These are phyloP conservation scores for Tridacna gigas DNA, from an alignment of 2,888 invertebrate species.

Conservation along the genomic window DNA sequence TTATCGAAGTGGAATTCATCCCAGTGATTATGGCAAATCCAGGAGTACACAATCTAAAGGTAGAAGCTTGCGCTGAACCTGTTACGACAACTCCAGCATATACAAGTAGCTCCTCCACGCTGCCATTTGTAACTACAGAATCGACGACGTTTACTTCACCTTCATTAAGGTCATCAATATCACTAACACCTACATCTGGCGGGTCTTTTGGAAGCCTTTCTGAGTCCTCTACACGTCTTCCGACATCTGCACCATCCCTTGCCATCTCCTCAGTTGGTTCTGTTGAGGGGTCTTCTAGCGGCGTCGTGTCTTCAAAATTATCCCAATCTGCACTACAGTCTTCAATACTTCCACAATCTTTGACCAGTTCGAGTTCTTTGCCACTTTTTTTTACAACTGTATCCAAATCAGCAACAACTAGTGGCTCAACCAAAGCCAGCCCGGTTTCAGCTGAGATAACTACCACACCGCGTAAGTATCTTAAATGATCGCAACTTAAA, in stretches of 20 bases:
- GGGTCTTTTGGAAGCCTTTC: no score
- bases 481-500: background rate
- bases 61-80: slow-evolving; percentile 32
- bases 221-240: no score
- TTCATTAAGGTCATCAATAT: background rate
- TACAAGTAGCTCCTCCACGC: background rate
- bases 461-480: slow-evolving; percentile 1
- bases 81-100: background rate
- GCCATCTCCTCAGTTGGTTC: no score
- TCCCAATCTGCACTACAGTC: no score
- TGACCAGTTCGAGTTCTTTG: background rate
- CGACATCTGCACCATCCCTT: no score
- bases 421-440: no score
- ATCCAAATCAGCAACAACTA: no score
- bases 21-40: background rate
- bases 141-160: background rate
- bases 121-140: background rate
- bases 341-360: background rate
- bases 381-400: no score
- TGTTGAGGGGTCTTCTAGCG: no score
- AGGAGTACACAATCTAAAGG: slow-evolving; percentile 23
- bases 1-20: slow-evolving; percentile 19
- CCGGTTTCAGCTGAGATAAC: no score
- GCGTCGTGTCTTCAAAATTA: no score
- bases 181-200: background rate